Evolutionary conservation across 2,113 vertebrate genomes (phyloP).

Genomic region (Verasper variegatus): DNA sequence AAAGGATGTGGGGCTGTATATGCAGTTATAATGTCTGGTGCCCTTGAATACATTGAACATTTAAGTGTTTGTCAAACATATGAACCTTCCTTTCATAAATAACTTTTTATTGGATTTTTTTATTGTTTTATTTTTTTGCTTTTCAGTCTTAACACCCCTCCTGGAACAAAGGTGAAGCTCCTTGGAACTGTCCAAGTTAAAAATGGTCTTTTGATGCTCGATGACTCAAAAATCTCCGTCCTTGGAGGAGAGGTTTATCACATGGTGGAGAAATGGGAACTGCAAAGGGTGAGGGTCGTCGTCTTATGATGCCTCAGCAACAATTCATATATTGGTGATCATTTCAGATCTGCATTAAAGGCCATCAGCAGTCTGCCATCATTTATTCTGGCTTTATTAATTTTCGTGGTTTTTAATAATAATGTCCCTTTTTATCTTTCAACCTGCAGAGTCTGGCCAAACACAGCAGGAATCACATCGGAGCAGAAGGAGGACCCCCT

Average conservation of each 20-base stretch:
- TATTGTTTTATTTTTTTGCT: constrained; percentile 31
- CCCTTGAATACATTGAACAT: constrained; percentile 8
- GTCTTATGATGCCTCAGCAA: constrained; percentile 9
- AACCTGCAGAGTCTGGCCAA: constrained; percentile 92
- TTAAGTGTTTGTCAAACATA: constrained; percentile 5
- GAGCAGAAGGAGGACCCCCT: constrained; percentile 97
- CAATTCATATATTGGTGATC: constrained; percentile 18
- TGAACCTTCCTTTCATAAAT: constrained; percentile 18
- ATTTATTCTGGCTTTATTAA: constrained; percentile 2
- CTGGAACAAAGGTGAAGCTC: constrained; percentile 96
- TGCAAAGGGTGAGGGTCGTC: constrained; percentile 91
- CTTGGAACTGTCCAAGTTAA: constrained; percentile 89
- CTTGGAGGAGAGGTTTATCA: constrained; percentile 97
- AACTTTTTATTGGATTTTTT: neutral
- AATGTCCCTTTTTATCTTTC: constrained; percentile 23
- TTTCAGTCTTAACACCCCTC: constrained; percentile 87
- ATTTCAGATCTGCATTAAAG: constrained; percentile 24
- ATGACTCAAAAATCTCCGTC: constrained; percentile 90
- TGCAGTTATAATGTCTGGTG: constrained; percentile 30
- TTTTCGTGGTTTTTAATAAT: constrained; percentile 8
- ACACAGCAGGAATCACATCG: constrained; percentile 94
- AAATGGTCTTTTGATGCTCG: constrained; percentile 94
- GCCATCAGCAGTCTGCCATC: neutral
- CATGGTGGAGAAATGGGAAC: constrained; percentile 98
- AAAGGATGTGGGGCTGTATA: constrained; percentile 15